A percentile compares a stretch with the other conserved stretches of the same genome.
Evolutionary conservation across 2,888 invertebrate species (phyloP).

Genomic region (Chymomyza caudatula): DNA sequence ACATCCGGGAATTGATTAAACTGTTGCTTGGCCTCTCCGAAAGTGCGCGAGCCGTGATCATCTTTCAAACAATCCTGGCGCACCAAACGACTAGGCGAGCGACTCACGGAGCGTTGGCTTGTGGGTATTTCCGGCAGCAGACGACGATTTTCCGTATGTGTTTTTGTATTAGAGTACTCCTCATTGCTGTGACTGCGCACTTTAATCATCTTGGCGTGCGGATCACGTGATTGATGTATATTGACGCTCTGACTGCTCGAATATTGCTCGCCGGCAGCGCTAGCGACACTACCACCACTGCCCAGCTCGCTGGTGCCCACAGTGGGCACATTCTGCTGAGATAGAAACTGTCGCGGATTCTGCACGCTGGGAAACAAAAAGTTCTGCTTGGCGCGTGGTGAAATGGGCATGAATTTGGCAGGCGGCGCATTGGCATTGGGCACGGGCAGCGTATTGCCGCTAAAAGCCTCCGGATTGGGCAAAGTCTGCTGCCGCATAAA

Average conservation of each 20-base stretch:
- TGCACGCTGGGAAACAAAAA: conserved; percentile 76
- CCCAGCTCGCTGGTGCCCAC: conserved; percentile 67
- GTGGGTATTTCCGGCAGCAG: conserved; percentile 76
- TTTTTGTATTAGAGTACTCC: conserved; percentile 75
- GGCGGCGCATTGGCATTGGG: conserved; percentile 43
- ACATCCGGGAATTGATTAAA: conserved; percentile 73
- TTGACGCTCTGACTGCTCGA: conserved; percentile 77
- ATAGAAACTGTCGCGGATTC: conserved; percentile 76
- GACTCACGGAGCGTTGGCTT: conserved; percentile 47
- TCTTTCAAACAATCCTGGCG: conserved; percentile 77
- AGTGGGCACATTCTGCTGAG: conserved; percentile 77
- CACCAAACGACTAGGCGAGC: conserved; percentile 75
- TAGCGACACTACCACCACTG: conserved; percentile 59
- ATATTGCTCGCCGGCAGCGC: conserved; percentile 68
- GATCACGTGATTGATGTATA: conserved; percentile 73
- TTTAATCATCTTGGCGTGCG: conserved; percentile 77
- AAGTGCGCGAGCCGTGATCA: conserved; percentile 70
- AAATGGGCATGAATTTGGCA: conserved; percentile 76
- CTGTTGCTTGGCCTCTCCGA: conserved; percentile 76
- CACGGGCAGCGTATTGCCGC: conserved; percentile 68
- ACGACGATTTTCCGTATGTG: conserved; percentile 68
- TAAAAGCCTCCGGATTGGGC: conserved; percentile 76
- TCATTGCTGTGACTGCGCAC: conserved; percentile 78
- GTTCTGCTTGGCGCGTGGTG: conserved; percentile 76
- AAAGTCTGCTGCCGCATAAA: conserved; percentile 77